These are phyloP conservation scores for Caenorhabditis tropicalis DNA, from an alignment of 1,140 invertebrate genomes.

Conservation along the genomic window DNA sequence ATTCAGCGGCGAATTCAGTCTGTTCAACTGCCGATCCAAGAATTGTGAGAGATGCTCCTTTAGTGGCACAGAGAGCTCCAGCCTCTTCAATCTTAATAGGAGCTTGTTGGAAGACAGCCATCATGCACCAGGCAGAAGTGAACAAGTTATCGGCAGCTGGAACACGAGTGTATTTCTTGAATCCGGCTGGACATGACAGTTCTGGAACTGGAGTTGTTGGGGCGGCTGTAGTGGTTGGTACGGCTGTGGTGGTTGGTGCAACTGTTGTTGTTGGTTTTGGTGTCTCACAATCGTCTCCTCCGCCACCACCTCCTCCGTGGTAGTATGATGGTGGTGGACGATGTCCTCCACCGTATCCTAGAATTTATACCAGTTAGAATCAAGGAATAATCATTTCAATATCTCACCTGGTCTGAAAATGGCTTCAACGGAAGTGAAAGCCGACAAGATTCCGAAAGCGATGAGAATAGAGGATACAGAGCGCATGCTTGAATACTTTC, in stretches of 20 bases:
- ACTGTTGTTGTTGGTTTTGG: neutral
- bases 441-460: neutral
- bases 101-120: neutral
- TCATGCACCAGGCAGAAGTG: neutral
- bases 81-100: neutral
- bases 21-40: neutral
- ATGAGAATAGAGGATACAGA: neutral
- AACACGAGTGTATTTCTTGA: neutral
- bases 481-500: neutral
- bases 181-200: neutral
- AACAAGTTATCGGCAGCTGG: neutral
- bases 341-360: constrained; percentile 1
- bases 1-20: neutral
- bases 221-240: neutral
- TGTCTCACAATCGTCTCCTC: neutral
- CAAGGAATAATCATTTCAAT: too few relatives aligned
- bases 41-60: neutral
- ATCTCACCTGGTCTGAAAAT: constrained; percentile 34
- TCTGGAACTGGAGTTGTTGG: neutral
- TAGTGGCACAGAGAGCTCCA: neutral
- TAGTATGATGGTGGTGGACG: neutral
- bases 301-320: too few relatives aligned
- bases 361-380: neutral
- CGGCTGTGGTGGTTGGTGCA: too few relatives aligned
- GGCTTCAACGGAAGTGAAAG: neutral